phyloP scores from a whole-genome alignment of 2,113 vertebrate genomes.

The Laticauda colubrina region DNA sequence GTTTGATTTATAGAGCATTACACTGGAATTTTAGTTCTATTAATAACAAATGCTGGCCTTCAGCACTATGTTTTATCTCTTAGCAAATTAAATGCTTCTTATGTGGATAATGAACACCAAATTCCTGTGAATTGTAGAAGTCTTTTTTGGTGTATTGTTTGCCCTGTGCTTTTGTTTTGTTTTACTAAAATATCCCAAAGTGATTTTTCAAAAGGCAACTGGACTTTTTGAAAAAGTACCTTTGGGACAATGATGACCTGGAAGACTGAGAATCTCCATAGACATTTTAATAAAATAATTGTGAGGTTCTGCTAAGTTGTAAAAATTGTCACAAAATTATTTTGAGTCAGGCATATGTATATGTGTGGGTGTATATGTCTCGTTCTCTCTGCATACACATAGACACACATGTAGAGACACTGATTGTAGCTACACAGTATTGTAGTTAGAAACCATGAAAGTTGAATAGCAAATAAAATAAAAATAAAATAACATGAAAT shows the following conservation, averaged over 20 bases:
- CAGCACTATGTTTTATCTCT: neutral
- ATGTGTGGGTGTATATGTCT: neutral
- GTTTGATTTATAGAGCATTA: neutral
- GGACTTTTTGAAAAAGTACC: neutral
- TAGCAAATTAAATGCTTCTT: slow-evolving; percentile 10
- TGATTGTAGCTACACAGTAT: neutral
- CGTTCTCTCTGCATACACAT: neutral
- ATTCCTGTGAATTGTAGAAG: neutral
- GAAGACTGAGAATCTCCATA: neutral
- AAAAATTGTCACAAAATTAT: neutral
- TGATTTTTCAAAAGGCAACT: neutral
- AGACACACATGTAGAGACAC: neutral
- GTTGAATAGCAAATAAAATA: neutral
- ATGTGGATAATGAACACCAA: neutral
- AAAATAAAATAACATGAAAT: neutral
- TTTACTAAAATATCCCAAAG: neutral
- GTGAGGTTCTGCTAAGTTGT: neutral
- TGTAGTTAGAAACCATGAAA: neutral
- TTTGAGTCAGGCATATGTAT: neutral
- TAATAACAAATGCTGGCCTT: neutral
- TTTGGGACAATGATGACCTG: neutral
- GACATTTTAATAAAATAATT: neutral
- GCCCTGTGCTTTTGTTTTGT: neutral
- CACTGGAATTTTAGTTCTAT: neutral
- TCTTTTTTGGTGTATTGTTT: neutral